Evolutionary conservation across 1,140 invertebrate genomes (phyloP), one percentile per base, ranked within the genome.

Genomic region (Eubasilissa regina): DNA sequence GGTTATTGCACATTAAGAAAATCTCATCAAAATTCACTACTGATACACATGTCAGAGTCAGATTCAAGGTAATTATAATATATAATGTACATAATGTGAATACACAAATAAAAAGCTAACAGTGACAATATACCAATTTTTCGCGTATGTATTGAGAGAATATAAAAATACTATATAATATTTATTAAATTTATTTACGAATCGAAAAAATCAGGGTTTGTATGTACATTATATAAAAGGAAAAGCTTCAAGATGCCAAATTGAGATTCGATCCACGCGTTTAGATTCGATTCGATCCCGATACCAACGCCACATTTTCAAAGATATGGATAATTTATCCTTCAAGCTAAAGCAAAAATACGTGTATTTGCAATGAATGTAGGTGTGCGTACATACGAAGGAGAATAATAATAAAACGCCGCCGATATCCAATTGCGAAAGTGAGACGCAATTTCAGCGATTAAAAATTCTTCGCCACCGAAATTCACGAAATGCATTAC

Each of bases 181-280:
- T 51, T 35, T 1, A 51, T 51, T 15, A 51, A 15, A 51, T 13
- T n/a, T 51, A 51, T 13, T 51, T 51, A 51, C 3, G n/a, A 51
- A 12, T 51, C 8, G n/a, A 8, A 51, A n/a, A 13, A 51, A 51
- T 13, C 48, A 1, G 3, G 48, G 11, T 13, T 0, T 51, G 11
- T 15, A 15, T 4, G 48, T 51, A 51, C 3, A 51, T 15, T 51
- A 4, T 51, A 51, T 51, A 64, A 35, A 64, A 12, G 12, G 25
- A 8, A 64, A 25, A 21, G 44, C 15, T 10, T 17, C 19, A 68
- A 68, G 64, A 17, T 48, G 43, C 43, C 64, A 45, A 64, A 64
- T 68, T 68, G 44, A 45, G 64, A 44, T 68, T 68, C 64, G 64
- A 68, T 68, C 15, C 43, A 47, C n/a, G n/a, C 15, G 48, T 51